Evolutionary conservation across 2,113 vertebrate species (phyloP).

Genomic region (Cynocephalus volans): DNA sequence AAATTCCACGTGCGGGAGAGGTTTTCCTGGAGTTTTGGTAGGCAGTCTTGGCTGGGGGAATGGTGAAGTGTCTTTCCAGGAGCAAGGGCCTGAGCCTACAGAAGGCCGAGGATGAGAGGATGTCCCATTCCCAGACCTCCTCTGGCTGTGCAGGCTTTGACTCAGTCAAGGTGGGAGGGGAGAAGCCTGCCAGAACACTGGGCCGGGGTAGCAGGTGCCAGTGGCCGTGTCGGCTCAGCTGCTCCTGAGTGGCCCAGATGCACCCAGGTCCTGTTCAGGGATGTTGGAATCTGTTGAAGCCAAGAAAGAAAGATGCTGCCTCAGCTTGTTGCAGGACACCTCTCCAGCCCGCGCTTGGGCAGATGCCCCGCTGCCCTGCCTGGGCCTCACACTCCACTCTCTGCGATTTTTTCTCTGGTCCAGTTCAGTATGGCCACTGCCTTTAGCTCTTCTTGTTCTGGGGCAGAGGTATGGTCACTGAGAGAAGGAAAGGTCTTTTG

Average conservation of each 20-base stretch:
- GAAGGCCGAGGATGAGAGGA: not conserved
- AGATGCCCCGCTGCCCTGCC: too few relatives aligned
- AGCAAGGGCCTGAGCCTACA: not conserved
- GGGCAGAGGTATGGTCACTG: not conserved
- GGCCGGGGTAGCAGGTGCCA: slow-evolving; percentile 50
- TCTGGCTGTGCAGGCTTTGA: not conserved
- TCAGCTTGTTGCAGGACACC: not conserved
- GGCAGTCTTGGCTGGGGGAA: not conserved
- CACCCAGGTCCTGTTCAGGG: not conserved
- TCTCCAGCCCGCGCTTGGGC: not conserved
- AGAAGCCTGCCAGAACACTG: not conserved
- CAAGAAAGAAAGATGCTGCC: too few relatives aligned
- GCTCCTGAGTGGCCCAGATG: slow-evolving; percentile 64
- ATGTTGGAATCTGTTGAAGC: slow-evolving; percentile 64
- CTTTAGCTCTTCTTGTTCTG: slow-evolving; percentile 15
- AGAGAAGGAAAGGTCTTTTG: not conserved
- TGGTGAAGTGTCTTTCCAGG: too few relatives aligned
- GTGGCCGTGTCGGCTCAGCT: not conserved
- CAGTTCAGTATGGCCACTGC: not conserved
- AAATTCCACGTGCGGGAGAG: not conserved
- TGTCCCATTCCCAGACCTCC: not conserved
- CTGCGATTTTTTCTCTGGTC: not conserved
- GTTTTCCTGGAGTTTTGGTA: not conserved
- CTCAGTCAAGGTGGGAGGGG: not conserved
- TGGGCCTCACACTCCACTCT: not conserved